Evolutionary conservation across 1,140 invertebrate genomes (phyloP), one percentile per base, ranked within the genome.

Genomic region (Aphelenchoides fujianensis): DNA sequence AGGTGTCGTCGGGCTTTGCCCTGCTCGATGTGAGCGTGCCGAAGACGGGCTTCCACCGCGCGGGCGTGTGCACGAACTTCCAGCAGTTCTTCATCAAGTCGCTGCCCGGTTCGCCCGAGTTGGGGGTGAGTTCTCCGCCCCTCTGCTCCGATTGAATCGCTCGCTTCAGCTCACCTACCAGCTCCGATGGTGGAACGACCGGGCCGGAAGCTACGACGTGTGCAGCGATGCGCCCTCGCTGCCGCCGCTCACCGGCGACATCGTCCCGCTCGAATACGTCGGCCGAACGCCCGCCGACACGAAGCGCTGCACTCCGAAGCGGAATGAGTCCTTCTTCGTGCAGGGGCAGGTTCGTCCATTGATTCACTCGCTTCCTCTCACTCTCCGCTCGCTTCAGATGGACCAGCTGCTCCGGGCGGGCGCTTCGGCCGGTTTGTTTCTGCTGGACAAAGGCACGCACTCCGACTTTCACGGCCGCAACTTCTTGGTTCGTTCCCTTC

Each of bases 1-100:
- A n/a, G n/a, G n/a, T n/a, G n/a, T n/a, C n/a, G n/a, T 79, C 76
- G 7, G 68, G 77, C 31, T 77, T 76, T 37, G 73, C 62, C 9
- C 71, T 77, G 53, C 52, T 79, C 30, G 37, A 76, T 59, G 73
- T 77, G 7, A 35, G 16, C 9, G 23, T 31, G 2, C 19, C 53
- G 31, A 41, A 27, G 32, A 62, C 16, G 5, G 23, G 37, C 5
- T 23, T 28, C 3, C 30, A 54, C 12, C 35, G 35, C 3, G 34
- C 5, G 23, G 41, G 62, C 36, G 66, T 77, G 37, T 77, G 75
- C 34, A 61, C 68, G 35, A 77, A 77, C 57, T 79, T 62, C 59
- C 75, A 77, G 30, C 75, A 77, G 57, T 79, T 62, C 37, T 30
- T 34, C 28, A 70, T 28, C 12, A 53, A 68, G 35, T 27, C 31